A percentile compares a stretch with the other conserved stretches of the same genome.
Conservation (phyloP, 2,113 vertebrate genomes). For the Misgurnus mizolepis region DNA sequence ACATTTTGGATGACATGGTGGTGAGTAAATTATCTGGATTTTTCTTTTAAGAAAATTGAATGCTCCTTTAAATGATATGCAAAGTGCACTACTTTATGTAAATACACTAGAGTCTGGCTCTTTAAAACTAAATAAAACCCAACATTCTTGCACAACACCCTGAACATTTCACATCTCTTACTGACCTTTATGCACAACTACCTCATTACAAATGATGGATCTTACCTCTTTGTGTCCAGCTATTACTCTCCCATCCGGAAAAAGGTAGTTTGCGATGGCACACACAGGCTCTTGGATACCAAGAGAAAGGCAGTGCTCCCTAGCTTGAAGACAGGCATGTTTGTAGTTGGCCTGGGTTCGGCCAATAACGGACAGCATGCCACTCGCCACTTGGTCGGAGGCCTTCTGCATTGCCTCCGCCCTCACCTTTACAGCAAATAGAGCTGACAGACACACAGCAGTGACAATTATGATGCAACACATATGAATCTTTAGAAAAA, state of each 20-base stretch:
- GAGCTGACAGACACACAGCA: slow-evolving; percentile 66
- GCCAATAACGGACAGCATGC: slow-evolving; percentile 90
- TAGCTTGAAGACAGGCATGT: slow-evolving; percentile 83
- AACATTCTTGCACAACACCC: no score
- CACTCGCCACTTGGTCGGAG: slow-evolving; percentile 80
- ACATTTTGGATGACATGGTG: no score
- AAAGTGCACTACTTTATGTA: neutral
- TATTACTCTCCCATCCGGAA: slow-evolving; percentile 90
- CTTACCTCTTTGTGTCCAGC: slow-evolving; percentile 88
- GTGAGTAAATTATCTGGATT: no score
- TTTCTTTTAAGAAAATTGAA: no score
- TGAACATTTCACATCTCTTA: no score
- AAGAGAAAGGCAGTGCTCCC: slow-evolving; percentile 80
- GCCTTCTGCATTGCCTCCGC: slow-evolving; percentile 94
- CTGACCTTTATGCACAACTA: neutral
- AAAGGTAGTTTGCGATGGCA: slow-evolving; percentile 87
- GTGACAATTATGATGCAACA: no score
- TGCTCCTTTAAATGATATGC: no score
- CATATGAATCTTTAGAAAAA: no score
- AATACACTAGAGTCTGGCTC: no score
- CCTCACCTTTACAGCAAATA: slow-evolving; percentile 88
- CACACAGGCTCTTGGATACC: slow-evolving; percentile 86
- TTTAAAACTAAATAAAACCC: neutral
- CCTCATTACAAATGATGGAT: neutral
- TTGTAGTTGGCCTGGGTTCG: slow-evolving; percentile 76